These are phyloP conservation scores for Zaprionus capensis DNA, from an alignment of 1,140 invertebrate species.

Conservation along the genomic window DNA sequence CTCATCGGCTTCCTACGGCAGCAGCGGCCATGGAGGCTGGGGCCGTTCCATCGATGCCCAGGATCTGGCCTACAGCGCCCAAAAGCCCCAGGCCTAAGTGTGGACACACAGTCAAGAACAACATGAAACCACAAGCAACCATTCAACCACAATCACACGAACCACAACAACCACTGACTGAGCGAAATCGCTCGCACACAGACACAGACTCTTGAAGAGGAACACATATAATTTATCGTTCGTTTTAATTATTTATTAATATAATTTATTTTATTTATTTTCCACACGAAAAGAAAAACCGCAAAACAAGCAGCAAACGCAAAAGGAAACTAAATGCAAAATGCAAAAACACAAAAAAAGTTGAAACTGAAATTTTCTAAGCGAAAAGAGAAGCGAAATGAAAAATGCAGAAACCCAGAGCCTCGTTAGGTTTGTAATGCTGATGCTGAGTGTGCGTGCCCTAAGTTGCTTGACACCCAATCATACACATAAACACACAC, in stretches of 20 bases:
- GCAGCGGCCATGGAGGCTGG: slow-evolving; percentile 88
- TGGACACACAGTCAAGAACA: slow-evolving; percentile 31
- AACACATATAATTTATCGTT: slow-evolving; percentile 78
- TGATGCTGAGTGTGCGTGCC: slow-evolving; percentile 51
- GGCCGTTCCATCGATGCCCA: slow-evolving; percentile 89
- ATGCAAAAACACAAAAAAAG: slow-evolving; percentile 41
- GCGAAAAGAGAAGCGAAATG: slow-evolving; percentile 41
- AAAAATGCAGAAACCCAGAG: slow-evolving; percentile 44
- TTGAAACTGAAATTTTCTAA: slow-evolving; percentile 44
- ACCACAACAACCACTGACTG: slow-evolving; percentile 52
- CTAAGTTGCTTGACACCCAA: slow-evolving; percentile 52
- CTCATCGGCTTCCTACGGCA: slow-evolving; percentile 85
- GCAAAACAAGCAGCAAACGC: slow-evolving; percentile 39
- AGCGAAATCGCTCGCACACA: slow-evolving; percentile 55
- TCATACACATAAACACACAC: slow-evolving; percentile 10
- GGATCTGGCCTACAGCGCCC: slow-evolving; percentile 90
- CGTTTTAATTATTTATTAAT: slow-evolving; percentile 83
- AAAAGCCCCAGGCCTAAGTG: slow-evolving; percentile 86
- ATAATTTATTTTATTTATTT: slow-evolving; percentile 83
- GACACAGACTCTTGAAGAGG: slow-evolving; percentile 71
- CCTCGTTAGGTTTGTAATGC: slow-evolving; percentile 48
- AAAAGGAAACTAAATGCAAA: slow-evolving; percentile 42
- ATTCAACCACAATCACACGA: slow-evolving; percentile 11
- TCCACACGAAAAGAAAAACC: slow-evolving; percentile 56
- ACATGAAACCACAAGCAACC: slow-evolving; percentile 28